A percentile compares a stretch with the other conserved stretches of the same genome.
phyloP scores from a whole-genome alignment of 2,888 invertebrate species.

The Eudasyphora cyanicolor region DNA sequence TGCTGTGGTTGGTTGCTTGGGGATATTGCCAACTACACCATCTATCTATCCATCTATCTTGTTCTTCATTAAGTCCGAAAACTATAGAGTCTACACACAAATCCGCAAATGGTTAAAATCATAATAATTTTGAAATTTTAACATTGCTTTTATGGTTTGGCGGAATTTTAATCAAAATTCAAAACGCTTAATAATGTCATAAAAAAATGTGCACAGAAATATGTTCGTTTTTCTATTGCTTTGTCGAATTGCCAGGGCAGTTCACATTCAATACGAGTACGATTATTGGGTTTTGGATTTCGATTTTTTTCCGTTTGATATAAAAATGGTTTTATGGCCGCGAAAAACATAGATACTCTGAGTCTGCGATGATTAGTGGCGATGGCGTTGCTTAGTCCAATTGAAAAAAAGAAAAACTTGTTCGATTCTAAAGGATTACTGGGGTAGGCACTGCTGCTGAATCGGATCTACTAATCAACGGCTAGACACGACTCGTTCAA shows the following conservation, averaged over 20 bases:
- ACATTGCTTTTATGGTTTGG: constrained; percentile 47
- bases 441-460: background rate
- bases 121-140: constrained; percentile 56
- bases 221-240: constrained; percentile 38
- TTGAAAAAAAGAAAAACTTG: constrained; percentile 35
- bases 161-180: constrained; percentile 57
- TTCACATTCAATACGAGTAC: background rate
- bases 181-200: constrained; percentile 63
- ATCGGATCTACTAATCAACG: background rate
- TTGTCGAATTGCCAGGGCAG: too few species aligned
- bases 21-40: too few species aligned
- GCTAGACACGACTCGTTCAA: background rate
- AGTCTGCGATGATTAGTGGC: background rate
- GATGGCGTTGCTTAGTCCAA: background rate
- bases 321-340: too few species aligned
- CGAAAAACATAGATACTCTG: background rate
- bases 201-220: constrained; percentile 58
- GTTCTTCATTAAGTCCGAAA: background rate
- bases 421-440: constrained; percentile 51
- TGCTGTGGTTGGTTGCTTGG: background rate
- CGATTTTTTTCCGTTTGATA: background rate
- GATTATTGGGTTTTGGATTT: background rate
- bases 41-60: background rate
- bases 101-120: constrained; percentile 57
- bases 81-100: constrained; percentile 1